Evolutionary conservation across 2,113 vertebrate species (phyloP).

Genomic region (pig (Sus scrofa)): T2T-Sscrofa CM000819.6:23727001-23727500

Average conservation of each 20-base stretch:
- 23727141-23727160: background rate
- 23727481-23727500: no score
- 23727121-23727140: background rate
- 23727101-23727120: background rate
- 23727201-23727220: background rate
- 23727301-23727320: constrained; percentile 33
- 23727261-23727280: background rate
- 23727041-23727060: no score
- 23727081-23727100: no score
- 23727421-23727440: background rate
- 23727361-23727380: background rate
- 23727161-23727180: constrained; percentile 9
- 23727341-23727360: background rate
- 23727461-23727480: no score
- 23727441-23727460: background rate
- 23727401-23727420: background rate
- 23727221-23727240: constrained; percentile 11
- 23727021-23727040: no score
- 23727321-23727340: background rate
- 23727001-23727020: no score
- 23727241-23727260: background rate
- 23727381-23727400: constrained; percentile 18
- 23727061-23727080: no score
- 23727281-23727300: background rate
- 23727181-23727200: background rate